Conservation (phyloP, 2,113 vertebrate genomes). For the Naja naja region DNA sequence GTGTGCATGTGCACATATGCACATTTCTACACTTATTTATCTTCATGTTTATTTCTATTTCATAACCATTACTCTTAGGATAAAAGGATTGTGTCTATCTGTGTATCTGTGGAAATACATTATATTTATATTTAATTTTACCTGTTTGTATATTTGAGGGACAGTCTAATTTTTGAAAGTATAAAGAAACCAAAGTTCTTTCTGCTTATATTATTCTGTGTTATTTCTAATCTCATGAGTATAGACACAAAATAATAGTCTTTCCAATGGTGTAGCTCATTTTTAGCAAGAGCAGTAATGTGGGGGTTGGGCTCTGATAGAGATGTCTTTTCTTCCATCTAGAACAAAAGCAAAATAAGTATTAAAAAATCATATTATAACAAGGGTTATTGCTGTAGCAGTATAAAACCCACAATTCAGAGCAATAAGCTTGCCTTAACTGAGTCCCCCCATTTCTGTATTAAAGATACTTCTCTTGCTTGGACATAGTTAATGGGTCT, state of each 20-base stretch:
- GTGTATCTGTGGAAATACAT: not conserved
- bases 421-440: constrained; percentile 17
- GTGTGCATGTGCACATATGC: too few species aligned
- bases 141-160: not conserved
- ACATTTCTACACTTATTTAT: constrained; percentile 6
- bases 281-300: not conserved
- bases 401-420: constrained; percentile 12
- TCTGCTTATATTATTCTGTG: constrained; percentile 47
- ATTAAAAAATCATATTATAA: constrained; percentile 30
- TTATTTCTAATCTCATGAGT: constrained; percentile 47
- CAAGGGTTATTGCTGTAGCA: constrained; percentile 6
- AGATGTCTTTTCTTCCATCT: not conserved
- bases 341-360: constrained; percentile 1
- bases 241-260: constrained; percentile 10
- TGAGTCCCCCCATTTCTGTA: not conserved
- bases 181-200: not conserved
- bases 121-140: not conserved
- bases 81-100: not conserved
- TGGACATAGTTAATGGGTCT: constrained; percentile 51
- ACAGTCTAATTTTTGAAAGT: constrained; percentile 11
- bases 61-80: not conserved
- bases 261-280: not conserved
- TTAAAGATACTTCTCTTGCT: constrained; percentile 12
- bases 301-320: not conserved
- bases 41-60: not conserved